Evolutionary conservation across 2,888 invertebrate species (phyloP).

Genomic region (Pherbina coryleti): DNA sequence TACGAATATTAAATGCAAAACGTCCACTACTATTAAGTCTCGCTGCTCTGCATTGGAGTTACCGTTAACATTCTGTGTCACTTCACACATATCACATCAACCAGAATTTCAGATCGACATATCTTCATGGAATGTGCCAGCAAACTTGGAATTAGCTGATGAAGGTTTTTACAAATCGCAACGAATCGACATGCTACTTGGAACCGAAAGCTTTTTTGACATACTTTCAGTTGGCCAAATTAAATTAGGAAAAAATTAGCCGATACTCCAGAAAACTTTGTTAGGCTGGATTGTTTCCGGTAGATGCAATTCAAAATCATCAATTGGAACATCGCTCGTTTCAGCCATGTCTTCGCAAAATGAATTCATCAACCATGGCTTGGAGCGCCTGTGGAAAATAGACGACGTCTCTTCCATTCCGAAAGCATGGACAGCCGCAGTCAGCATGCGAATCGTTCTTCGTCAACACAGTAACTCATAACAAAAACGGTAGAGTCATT

Average conservation of each 20-base stretch:
- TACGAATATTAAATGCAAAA: constrained; percentile 39
- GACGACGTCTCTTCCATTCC: neutral
- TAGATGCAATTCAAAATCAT: constrained; percentile 10
- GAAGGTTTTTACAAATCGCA: constrained; percentile 24
- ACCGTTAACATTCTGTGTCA: constrained; percentile 40
- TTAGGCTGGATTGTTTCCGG: constrained; percentile 48
- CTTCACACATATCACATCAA: constrained; percentile 41
- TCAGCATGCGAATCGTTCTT: constrained; percentile 6
- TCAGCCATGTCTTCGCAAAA: no score
- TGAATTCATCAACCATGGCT: neutral
- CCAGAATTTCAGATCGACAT: constrained; percentile 39
- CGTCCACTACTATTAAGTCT: constrained; percentile 41
- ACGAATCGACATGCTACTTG: constrained; percentile 45
- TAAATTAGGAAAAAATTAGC: constrained; percentile 39
- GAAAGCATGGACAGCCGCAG: neutral
- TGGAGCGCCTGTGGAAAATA: constrained; percentile 7
- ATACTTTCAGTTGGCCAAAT: constrained; percentile 46
- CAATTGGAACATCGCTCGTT: constrained; percentile 5
- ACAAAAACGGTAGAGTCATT: neutral
- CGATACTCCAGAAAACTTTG: constrained; percentile 46
- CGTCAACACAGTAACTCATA: neutral
- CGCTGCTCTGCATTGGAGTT: constrained; percentile 38
- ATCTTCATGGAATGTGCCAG: constrained; percentile 44
- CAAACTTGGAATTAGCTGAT: constrained; percentile 10
- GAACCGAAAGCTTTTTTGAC: constrained; percentile 43